Conservation (phyloP, 1,140 invertebrate genomes). For the Zeugodacus cucurbitae region DNA sequence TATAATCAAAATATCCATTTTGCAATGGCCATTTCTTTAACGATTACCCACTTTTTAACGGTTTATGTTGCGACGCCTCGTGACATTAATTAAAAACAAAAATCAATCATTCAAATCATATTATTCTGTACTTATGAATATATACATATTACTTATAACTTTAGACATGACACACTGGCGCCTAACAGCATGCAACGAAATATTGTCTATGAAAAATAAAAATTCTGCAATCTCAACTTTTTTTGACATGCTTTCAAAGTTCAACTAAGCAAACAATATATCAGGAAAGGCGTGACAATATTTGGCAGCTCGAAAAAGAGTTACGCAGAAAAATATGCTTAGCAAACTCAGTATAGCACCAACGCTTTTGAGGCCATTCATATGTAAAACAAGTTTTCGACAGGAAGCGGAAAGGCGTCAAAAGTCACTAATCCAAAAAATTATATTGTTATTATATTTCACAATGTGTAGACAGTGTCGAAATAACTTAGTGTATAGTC, state of each 20-base stretch:
- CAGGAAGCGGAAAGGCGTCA: neutral
- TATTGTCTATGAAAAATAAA: neutral
- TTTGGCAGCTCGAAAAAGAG: neutral
- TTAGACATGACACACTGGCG: neutral
- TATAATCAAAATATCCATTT: no score
- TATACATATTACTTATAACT: neutral
- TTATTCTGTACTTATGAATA: neutral
- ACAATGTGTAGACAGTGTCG: neutral
- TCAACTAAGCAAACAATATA: neutral
- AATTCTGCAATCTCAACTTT: neutral
- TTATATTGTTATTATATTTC: neutral
- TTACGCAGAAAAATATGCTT: neutral
- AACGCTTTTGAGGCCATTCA: neutral
- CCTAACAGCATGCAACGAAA: constrained; percentile 4
- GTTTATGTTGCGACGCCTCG: neutral
- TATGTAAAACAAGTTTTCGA: neutral
- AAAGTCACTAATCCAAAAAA: neutral
- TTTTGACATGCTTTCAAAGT: no score
- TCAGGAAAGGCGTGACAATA: neutral
- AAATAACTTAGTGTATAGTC: neutral
- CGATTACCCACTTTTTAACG: neutral
- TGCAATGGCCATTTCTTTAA: no score
- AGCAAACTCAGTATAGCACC: neutral
- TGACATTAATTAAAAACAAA: neutral
- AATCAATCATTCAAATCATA: neutral